A percentile compares a stretch with the other conserved stretches of the same genome.
Conservation (phyloP, 2,797 vertebrate genomes). For the Remorina albescens region DNA sequence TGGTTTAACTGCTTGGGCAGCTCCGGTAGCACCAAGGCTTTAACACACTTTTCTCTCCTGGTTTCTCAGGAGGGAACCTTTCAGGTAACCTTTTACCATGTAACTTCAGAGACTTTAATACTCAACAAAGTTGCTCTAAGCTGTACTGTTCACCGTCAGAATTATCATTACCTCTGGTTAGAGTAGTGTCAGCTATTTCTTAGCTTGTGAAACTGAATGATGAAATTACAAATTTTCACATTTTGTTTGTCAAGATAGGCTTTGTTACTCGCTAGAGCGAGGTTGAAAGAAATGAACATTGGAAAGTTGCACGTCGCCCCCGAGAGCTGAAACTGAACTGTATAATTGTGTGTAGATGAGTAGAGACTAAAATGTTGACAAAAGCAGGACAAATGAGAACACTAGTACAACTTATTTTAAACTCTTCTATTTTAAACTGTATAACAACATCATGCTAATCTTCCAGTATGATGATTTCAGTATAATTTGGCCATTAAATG, state of each 20-base stretch:
- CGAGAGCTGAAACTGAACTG: neutral
- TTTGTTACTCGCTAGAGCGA: neutral
- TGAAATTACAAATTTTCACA: neutral
- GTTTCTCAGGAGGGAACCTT: slow-evolving; percentile 38
- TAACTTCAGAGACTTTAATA: slow-evolving; percentile 33
- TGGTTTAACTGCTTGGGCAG: slow-evolving; percentile 58
- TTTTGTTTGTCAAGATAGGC: neutral
- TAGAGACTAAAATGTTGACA: neutral
- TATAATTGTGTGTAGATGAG: neutral
- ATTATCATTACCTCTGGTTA: neutral
- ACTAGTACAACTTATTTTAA: neutral
- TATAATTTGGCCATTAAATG: neutral
- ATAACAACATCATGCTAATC: too few species aligned
- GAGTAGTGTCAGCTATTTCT: neutral
- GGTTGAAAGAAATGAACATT: neutral
- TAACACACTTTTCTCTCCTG: slow-evolving; percentile 9
- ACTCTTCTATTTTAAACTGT: neutral
- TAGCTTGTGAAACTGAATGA: neutral
- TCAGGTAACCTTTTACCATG: slow-evolving; percentile 35
- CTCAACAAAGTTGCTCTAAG: slow-evolving; percentile 16
- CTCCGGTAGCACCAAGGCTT: slow-evolving; percentile 33
- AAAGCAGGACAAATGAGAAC: neutral
- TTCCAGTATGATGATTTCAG: neutral
- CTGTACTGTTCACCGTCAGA: neutral
- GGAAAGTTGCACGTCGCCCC: neutral